Base-by-base conservation (phyloP, 2,888 invertebrate genomes). In the Laothoe populi region DNA sequence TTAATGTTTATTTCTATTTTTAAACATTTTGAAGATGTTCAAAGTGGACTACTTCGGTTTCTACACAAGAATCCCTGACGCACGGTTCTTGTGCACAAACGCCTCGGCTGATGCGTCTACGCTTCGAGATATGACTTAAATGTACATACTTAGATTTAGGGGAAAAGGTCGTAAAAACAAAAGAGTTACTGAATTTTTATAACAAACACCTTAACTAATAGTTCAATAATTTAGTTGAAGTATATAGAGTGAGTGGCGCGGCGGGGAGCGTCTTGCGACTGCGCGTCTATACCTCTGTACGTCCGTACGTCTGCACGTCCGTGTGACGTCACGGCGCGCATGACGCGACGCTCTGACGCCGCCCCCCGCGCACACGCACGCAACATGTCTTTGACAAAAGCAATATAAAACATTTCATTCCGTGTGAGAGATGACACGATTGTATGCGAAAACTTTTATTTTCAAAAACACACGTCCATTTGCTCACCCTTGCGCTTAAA, bases 131-230 rank as follows among this genome's bases (percentile, higher is more conserved):
- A 92, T 91, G 86, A 91, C 92, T 92, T 92, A 91, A 82, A 88
- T 90, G 87, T 90, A 88, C 87, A 61, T 53, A 88, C 92, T 92
- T 92, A 92, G 84, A 90, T 80, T 85, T 88, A 90, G 88, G 90
- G 90, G 87, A 84, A 86, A 90, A 90, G 90, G 91, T 90, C 81
- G 88, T 90, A 89, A 91, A 91, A 91, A 89, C 89, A 90, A 91
- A 90, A 86, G 90, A 89, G 90, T 90, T 91, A 92, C 89, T 88
- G 90, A 92, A 53, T 91, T 89, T 91, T 84, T 91, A 91, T 92
- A 92, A 92, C 92, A 92, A 92, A 92, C 92, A 86, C 89, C 92
- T 92, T 92, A 92, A 92, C 83, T 89, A 90, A 91, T 91, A 89
- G 82, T 90, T 86, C 81, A 91, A 92, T 91, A 90, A 89, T 91